Conservation (phyloP, 2,113 vertebrate species). For the Pogonocichla stellata region DNA sequence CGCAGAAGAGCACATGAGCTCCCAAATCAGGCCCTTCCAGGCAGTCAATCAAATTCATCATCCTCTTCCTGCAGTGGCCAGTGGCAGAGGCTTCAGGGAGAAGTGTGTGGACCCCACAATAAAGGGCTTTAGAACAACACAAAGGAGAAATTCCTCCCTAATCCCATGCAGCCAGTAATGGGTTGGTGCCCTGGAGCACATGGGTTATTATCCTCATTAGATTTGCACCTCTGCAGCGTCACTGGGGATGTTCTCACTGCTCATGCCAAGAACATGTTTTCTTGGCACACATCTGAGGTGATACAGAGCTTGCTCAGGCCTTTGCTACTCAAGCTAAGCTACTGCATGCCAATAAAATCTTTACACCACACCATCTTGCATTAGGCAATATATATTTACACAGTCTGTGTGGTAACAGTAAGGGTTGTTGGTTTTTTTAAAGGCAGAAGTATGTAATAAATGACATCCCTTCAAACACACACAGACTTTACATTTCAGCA, state of each 20-base stretch:
- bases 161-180: constrained; percentile 29
- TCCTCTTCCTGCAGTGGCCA: neutral
- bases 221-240: constrained; percentile 36
- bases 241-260: constrained; percentile 42
- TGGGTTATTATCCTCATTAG: constrained; percentile 44
- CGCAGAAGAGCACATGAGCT: neutral
- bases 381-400: constrained; percentile 41
- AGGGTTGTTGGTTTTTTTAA: constrained; percentile 6
- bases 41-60: neutral
- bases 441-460: constrained; percentile 62
- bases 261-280: constrained; percentile 36
- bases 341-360: constrained; percentile 55
- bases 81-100: neutral
- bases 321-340: constrained; percentile 28
- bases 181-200: constrained; percentile 21
- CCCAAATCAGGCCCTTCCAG: constrained; percentile 4
- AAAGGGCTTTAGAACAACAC: neutral
- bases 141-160: constrained; percentile 39
- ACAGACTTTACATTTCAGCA: constrained; percentile 55
- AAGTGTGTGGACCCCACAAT: constrained; percentile 5
- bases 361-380: constrained; percentile 11
- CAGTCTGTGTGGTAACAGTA: constrained; percentile 57
- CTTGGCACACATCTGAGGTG: constrained; percentile 24
- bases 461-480: constrained; percentile 61
- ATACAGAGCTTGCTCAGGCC: constrained; percentile 44